A percentile compares a stretch with the other conserved stretches of the same genome.
phyloP scores from a whole-genome alignment of 30 jellyfish, hydroid and myxozoan genomes.

The Aurelia sp. region DNA sequence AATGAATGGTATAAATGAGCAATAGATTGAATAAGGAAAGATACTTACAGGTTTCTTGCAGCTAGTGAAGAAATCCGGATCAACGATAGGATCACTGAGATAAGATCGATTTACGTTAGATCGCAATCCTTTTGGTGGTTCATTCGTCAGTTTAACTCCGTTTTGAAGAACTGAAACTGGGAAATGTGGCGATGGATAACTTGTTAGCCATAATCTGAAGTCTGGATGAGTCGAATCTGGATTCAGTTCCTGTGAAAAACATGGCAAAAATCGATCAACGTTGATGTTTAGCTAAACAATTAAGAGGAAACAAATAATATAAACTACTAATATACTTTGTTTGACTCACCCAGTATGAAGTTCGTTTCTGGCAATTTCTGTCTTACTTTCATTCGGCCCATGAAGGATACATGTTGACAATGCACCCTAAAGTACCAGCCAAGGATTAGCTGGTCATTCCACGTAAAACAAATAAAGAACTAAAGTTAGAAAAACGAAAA shows the following conservation, averaged over 20 bases:
- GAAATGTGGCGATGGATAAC: slow-evolving; percentile 96
- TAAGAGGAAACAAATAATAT: not conserved
- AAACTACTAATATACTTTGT: too few relatives aligned
- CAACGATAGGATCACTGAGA: slow-evolving; percentile 96
- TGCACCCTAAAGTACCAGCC: too few relatives aligned
- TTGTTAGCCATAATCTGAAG: slow-evolving; percentile 91
- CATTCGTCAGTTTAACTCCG: slow-evolving; percentile 93
- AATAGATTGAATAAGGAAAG: too few relatives aligned
- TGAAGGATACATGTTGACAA: too few relatives aligned
- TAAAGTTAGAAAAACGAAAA: too few relatives aligned
- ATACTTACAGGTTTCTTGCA: slow-evolving; percentile 85
- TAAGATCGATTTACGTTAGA: slow-evolving; percentile 91
- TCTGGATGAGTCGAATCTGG: slow-evolving; percentile 98
- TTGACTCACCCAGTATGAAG: too few relatives aligned
- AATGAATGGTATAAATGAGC: too few relatives aligned
- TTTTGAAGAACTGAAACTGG: slow-evolving; percentile 96
- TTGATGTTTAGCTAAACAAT: too few relatives aligned
- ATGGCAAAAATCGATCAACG: not conserved
- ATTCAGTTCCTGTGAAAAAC: slow-evolving; percentile 74
- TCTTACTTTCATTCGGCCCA: too few relatives aligned
- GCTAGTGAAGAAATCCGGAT: slow-evolving; percentile 91
- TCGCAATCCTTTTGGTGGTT: slow-evolving; percentile 98
- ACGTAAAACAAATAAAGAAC: too few relatives aligned
- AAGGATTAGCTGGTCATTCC: too few relatives aligned
- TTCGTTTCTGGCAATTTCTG: too few relatives aligned